Percentiles rank a stretch among this genome's conserved stretches.
These are phyloP conservation scores for Suricata suricatta DNA, from an alignment of 2,113 vertebrate genomes.

Conservation along the genomic window DNA sequence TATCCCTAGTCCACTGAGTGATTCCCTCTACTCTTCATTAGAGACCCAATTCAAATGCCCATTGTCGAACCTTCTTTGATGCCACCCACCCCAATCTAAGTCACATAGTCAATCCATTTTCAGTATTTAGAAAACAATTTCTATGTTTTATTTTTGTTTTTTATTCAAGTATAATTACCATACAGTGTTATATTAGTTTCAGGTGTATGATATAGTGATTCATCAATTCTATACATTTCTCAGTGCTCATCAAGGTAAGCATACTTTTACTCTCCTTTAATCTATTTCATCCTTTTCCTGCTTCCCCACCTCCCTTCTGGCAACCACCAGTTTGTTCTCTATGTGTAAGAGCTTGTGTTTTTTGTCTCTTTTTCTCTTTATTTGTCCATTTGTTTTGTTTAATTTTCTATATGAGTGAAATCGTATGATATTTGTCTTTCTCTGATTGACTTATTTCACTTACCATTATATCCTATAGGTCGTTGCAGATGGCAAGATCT, in stretches of 20 bases:
- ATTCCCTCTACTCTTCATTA: neutral
- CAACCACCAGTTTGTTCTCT: neutral
- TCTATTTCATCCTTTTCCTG: neutral
- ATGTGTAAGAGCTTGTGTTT: neutral
- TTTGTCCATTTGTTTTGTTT: neutral
- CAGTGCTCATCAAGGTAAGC: neutral
- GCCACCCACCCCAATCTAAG: neutral
- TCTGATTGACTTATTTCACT: neutral
- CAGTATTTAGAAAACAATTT: neutral
- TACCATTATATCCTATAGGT: neutral
- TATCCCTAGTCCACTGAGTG: neutral
- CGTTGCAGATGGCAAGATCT: neutral
- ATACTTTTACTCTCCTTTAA: neutral
- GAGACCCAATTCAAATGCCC: neutral
- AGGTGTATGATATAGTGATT: neutral
- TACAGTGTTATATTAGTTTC: neutral
- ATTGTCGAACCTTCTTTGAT: neutral
- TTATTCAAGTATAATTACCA: neutral
- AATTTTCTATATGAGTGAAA: neutral
- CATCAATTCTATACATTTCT: neutral
- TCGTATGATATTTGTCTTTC: neutral
- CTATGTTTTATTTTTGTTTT: neutral
- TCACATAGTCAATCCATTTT: neutral
- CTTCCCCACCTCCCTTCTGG: neutral
- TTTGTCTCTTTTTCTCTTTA: neutral